These are phyloP conservation scores for Aptenodytes patagonicus DNA, from an alignment of 2,113 vertebrate species.

Conservation along the genomic window DNA sequence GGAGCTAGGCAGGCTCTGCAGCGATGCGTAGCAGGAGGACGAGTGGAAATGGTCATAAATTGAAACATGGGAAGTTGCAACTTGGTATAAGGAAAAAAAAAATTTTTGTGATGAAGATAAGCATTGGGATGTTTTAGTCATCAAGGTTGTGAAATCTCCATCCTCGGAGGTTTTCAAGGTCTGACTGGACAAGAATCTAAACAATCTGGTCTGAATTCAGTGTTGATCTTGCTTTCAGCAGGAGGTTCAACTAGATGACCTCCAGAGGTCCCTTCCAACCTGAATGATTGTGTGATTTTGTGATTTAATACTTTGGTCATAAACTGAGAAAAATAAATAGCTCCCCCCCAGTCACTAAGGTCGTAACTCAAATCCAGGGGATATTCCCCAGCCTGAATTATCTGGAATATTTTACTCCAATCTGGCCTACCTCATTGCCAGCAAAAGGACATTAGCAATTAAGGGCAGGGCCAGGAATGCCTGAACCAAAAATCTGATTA, in stretches of 20 bases:
- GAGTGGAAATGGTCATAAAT: background rate
- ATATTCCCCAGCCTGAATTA: constrained; percentile 45
- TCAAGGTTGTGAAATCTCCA: background rate
- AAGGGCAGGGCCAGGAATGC: constrained; percentile 24
- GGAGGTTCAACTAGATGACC: background rate
- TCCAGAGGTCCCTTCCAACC: background rate
- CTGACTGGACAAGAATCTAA: background rate
- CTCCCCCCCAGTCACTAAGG: constrained; percentile 29
- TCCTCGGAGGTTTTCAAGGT: background rate
- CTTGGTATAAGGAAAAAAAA: background rate
- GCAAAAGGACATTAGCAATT: constrained; percentile 42
- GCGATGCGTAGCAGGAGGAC: background rate
- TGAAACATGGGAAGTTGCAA: background rate
- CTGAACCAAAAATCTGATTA: constrained; percentile 54
- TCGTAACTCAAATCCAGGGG: constrained; percentile 14
- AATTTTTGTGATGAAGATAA: background rate
- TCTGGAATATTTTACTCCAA: constrained; percentile 56
- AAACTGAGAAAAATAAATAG: constrained; percentile 61
- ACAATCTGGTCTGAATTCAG: constrained; percentile 10
- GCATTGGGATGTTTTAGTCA: background rate
- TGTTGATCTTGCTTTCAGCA: background rate
- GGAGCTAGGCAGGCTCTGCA: background rate
- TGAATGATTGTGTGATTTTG: constrained; percentile 19
- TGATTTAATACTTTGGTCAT: constrained; percentile 55
- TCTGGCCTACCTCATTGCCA: constrained; percentile 38